Evolutionary conservation across 2,113 vertebrate genomes (phyloP).

Genomic region (Deroptyus accipitrinus): DNA sequence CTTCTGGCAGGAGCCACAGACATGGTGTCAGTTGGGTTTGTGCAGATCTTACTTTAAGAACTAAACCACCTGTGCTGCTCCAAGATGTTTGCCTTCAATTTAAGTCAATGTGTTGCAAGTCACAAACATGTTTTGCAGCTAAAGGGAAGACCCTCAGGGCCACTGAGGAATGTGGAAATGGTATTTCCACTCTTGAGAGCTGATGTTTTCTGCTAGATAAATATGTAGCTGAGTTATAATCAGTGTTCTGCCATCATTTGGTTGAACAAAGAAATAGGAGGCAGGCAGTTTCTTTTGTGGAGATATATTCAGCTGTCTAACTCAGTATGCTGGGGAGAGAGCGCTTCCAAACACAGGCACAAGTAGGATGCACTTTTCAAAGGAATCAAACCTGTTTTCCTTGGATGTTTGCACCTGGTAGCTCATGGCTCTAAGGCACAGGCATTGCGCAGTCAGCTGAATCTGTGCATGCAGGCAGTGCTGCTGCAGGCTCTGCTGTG

Average conservation of each 20-base stretch:
- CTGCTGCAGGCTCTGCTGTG: background rate
- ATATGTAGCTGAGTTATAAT: background rate
- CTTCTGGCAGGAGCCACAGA: accelerated
- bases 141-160: background rate
- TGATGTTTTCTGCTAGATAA: background rate
- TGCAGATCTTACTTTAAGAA: background rate
- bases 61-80: background rate
- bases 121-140: background rate
- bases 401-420: background rate
- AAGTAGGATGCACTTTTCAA: background rate
- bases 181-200: background rate
- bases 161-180: background rate
- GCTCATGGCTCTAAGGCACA: background rate
- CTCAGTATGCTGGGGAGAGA: background rate
- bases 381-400: background rate
- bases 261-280: background rate
- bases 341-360: background rate
- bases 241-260: background rate
- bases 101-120: background rate
- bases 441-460: background rate
- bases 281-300: background rate
- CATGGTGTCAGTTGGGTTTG: accelerated
- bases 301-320: background rate
- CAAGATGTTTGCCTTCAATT: background rate
- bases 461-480: background rate